Evolutionary conservation across 2,888 invertebrate species (phyloP), one percentile per base, ranked within the genome.

Genomic region (Strigamia crassipes): DNA sequence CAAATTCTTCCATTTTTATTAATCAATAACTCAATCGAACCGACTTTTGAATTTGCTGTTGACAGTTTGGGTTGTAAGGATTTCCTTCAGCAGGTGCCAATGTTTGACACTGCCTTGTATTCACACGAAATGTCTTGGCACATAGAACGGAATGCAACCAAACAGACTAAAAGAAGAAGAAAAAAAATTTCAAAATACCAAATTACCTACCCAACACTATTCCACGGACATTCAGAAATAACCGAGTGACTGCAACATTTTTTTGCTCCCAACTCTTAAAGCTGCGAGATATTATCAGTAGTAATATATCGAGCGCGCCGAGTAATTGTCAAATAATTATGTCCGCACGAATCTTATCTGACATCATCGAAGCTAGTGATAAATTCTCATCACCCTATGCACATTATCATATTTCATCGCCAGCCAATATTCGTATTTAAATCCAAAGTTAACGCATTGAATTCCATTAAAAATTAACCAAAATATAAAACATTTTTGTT

Each of bases 81-180:
- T 46, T 66, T 66, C 61, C 21, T 66, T 66, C 61, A 66, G 23
- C 61, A 66, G 23, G 61, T 23, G 61, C 61, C 61, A 66, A 66
- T 66, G 61, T 66, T 66, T 66, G 21, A 23, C 46, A 21, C 61
- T 66, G 61, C 12, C 46, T 46, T 12, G 61, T 18, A 21, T 66
- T 66, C 18, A 66, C 61, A 21, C 21, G 23, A 66, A 66, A 66
- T 8, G 21, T 66, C 61, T 66, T 66, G 61, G 61, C 61, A 66
- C 61, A 21, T 23, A 9, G 21, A 66, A 66, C 12, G 61, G 61
- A 66, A 66, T 66, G 61, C 18, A 21, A 23, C 13, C 10, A 15
- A 51, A 10, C 51, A 1, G 21, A 66, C 21, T 21, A 21, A 66
- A 66, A 66, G 12, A 23, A 66, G 21, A 66, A 66, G 6, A 21